Evolutionary conservation across 2,888 invertebrate genomes (phyloP).

Genomic region (Aleiodes leptofemur): DNA sequence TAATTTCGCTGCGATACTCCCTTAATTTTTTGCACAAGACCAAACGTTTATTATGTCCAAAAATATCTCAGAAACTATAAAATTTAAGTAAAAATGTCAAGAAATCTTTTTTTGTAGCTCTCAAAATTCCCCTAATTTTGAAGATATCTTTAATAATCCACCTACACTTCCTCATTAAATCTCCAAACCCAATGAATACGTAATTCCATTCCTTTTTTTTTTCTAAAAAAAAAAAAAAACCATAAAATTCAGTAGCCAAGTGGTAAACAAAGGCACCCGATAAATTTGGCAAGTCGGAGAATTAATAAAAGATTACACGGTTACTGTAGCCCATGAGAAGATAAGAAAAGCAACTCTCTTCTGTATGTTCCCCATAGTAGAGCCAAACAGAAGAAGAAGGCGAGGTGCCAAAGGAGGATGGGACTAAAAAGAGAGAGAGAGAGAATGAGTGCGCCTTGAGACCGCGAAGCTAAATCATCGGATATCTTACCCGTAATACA

Average conservation of each 20-base stretch:
- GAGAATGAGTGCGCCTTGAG: slow-evolving; percentile 59
- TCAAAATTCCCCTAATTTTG: neutral
- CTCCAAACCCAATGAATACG: neutral
- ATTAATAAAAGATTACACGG: slow-evolving; percentile 76
- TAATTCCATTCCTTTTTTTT: slow-evolving; percentile 1
- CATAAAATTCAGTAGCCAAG: slow-evolving; percentile 50
- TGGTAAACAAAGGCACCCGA: slow-evolving; percentile 73
- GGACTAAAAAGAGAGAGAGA: slow-evolving; percentile 39
- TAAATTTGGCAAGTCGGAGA: slow-evolving; percentile 75
- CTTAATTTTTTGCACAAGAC: too few relatives aligned
- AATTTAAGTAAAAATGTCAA: too few relatives aligned
- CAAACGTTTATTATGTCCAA: too few relatives aligned
- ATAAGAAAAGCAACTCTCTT: slow-evolving; percentile 57
- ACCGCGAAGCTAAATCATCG: slow-evolving; percentile 73
- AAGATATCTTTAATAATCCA: neutral
- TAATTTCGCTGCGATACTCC: too few relatives aligned
- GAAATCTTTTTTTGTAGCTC: too few relatives aligned
- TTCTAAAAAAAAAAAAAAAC: neutral
- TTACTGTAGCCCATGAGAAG: slow-evolving; percentile 63
- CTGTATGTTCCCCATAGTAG: slow-evolving; percentile 20
- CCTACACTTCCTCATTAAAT: neutral
- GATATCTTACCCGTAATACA: slow-evolving; percentile 75
- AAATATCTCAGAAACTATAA: too few relatives aligned
- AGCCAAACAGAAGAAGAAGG: slow-evolving; percentile 35
- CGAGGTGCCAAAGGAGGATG: slow-evolving; percentile 44